phyloP scores from a whole-genome alignment of 2,797 vertebrate genomes.

The Rhynchonycteris naso region DNA sequence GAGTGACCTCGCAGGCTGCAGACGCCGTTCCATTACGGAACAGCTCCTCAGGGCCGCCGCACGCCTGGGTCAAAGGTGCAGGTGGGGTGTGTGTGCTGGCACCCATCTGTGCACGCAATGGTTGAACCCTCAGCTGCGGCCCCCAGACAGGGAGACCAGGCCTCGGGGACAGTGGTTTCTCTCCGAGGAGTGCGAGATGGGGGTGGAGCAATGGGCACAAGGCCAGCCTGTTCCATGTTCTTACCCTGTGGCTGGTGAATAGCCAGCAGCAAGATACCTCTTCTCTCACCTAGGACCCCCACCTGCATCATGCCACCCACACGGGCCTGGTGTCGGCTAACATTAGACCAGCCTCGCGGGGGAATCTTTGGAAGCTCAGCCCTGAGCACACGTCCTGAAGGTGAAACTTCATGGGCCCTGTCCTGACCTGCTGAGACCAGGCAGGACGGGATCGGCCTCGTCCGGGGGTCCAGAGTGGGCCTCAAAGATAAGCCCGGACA shows the following conservation, averaged over 20 bases:
- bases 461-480: no score
- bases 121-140: not conserved
- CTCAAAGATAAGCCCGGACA: no score
- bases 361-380: not conserved
- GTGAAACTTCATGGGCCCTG: not conserved
- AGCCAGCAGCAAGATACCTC: not conserved
- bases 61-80: not conserved
- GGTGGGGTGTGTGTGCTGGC: not conserved
- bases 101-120: not conserved
- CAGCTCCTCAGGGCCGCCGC: not conserved
- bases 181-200: rapidly evolving
- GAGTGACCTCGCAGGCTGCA: no score
- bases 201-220: not conserved
- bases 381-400: not conserved
- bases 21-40: not conserved
- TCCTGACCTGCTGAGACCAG: not conserved
- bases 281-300: not conserved
- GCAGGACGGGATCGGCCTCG: no score
- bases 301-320: not conserved
- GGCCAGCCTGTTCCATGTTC: rapidly evolving
- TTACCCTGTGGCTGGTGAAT: not conserved
- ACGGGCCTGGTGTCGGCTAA: not conserved
- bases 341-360: not conserved
- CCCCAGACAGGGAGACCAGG: not conserved
- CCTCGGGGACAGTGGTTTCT: not conserved